These are phyloP conservation scores for Carterocephalus palaemon DNA, from an alignment of 2,888 invertebrate genomes.

Conservation along the genomic window DNA sequence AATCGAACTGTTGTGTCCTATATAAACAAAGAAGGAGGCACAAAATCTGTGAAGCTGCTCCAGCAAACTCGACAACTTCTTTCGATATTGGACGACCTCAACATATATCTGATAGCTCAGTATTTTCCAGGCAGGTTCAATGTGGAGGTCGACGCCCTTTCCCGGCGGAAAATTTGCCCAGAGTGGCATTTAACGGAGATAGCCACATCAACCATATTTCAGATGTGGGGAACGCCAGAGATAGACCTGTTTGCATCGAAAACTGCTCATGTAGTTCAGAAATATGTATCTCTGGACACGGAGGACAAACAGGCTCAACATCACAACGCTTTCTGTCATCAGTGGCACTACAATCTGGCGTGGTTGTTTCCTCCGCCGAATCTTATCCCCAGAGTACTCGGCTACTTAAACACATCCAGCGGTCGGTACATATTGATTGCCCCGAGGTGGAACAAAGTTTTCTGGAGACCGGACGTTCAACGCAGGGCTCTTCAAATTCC, in stretches of 20 bases:
- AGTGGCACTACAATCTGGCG: slow-evolving; percentile 11
- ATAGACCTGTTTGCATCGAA: slow-evolving; percentile 30
- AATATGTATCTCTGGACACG: slow-evolving; percentile 24
- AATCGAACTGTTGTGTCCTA: slow-evolving; percentile 20
- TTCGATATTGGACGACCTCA: slow-evolving; percentile 10
- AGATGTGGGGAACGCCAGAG: slow-evolving; percentile 26
- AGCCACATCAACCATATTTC: slow-evolving; percentile 22
- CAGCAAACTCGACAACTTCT: slow-evolving; percentile 21
- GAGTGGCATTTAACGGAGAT: slow-evolving; percentile 25
- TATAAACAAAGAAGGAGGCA: slow-evolving; percentile 34
- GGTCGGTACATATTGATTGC: slow-evolving; percentile 36
- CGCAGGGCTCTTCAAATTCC: slow-evolving; percentile 20
- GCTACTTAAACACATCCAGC: slow-evolving; percentile 24
- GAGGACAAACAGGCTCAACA: slow-evolving; percentile 23
- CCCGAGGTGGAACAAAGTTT: slow-evolving; percentile 35
- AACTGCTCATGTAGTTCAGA: slow-evolving; percentile 23
- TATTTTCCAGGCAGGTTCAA: slow-evolving; percentile 33
- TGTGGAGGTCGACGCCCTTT: slow-evolving; percentile 27
- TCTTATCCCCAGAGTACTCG: slow-evolving; percentile 1
- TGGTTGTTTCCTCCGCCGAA: slow-evolving; percentile 13
- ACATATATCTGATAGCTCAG: slow-evolving; percentile 14
- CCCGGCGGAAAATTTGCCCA: slow-evolving; percentile 15
- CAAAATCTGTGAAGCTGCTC: slow-evolving; percentile 26
- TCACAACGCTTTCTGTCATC: slow-evolving; percentile 27
- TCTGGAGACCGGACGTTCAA: slow-evolving; percentile 33